Evolutionary conservation across 2,888 invertebrate species (phyloP), one percentile per base, ranked within the genome.

Genomic region (Branchinecta sandiegonensis): DNA sequence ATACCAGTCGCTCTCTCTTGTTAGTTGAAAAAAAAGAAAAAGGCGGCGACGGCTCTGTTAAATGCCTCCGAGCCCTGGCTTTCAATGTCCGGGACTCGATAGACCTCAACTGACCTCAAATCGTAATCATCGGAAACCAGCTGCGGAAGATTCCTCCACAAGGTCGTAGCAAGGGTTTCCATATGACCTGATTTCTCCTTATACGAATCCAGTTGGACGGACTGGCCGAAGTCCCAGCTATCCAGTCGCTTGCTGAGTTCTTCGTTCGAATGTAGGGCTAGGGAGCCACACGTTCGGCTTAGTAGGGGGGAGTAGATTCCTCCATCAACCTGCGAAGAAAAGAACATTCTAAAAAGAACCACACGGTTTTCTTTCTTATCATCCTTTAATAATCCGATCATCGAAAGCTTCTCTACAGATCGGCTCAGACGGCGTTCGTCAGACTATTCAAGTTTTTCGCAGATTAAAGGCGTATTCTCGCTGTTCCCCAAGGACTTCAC

Each of bases 121-220:
- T 56, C 17, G 56, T 14, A 56, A n/a, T 56, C 56, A n/a, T 56
- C 56, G 14, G 56, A 56, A 56, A 56, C 14, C 17, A 56, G 56
- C 14, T 56, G 56, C n/a, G 56, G 56, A n/a, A 56, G n/a, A 10
- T 56, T 56, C 17, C 17, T 56, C 56, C 56, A 56, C 9, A 56
- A 56, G n/a, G 56, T 9, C 8, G 56, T 14, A 56, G 56, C 56
- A 7, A 56, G 56, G n/a, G n/a, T 9, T 14, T n/a, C 10, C 56
- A 56, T n/a, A 56, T 56, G 56, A 8, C 17, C 14, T 8, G 17
- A 14, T 56, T 56, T 56, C 17, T n/a, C 56, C 17, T 56, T 56
- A 10, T 56, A 56, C 9, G 56, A 56, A 9, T 17, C 17, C 17
- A 56, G 56, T 14, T 56, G 56, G 9, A 56, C 56, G 17, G 56